Conservation (phyloP, 1,140 invertebrate species). For the Yoshiicerus persimilis region DNA sequence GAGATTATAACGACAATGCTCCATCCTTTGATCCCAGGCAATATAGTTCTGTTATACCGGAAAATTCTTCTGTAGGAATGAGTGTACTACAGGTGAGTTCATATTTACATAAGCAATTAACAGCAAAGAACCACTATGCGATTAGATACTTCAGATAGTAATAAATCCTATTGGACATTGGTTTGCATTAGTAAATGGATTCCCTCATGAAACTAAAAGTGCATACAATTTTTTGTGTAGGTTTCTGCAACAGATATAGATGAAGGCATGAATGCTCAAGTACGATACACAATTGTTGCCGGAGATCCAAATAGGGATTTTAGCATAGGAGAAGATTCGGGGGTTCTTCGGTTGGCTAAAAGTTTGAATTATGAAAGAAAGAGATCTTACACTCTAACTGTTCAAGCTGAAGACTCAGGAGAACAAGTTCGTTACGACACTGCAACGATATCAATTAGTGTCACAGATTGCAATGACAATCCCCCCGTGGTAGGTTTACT, state of each 20-base stretch:
- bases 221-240: constrained; percentile 55
- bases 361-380: constrained; percentile 89
- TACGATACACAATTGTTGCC: constrained; percentile 81
- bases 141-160: too few species aligned
- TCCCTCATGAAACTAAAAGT: background rate
- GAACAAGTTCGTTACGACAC: constrained; percentile 59
- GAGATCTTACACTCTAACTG: constrained; percentile 75
- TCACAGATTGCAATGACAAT: constrained; percentile 94
- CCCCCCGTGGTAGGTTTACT: constrained; percentile 65
- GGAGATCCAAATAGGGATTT: constrained; percentile 90
- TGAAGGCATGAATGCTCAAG: constrained; percentile 81
- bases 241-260: constrained; percentile 90
- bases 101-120: too few species aligned
- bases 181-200: too few species aligned
- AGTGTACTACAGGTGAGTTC: constrained; percentile 75
- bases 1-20: constrained; percentile 92
- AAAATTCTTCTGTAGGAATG: constrained; percentile 90
- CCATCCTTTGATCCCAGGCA: constrained; percentile 85
- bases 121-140: too few species aligned
- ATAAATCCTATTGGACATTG: too few species aligned
- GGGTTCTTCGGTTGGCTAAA: constrained; percentile 83
- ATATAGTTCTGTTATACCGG: constrained; percentile 82
- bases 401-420: constrained; percentile 86
- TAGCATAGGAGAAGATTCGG: constrained; percentile 84
- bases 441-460: constrained; percentile 59